phyloP scores from a whole-genome alignment of 2,797 vertebrate species.

The Sciaenops ocellatus region DNA sequence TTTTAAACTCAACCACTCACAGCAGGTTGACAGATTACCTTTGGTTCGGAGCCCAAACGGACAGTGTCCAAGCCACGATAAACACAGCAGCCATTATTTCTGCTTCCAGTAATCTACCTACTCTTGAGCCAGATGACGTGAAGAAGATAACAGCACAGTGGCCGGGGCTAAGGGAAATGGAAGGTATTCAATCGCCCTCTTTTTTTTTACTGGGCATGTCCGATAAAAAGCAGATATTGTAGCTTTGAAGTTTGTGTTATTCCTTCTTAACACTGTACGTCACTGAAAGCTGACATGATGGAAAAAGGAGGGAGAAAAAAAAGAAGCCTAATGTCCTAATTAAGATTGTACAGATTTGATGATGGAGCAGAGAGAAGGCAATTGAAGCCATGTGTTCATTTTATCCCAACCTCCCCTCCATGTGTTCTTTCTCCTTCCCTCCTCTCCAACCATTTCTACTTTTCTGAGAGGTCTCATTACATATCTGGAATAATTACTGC shows the following conservation, averaged over 20 bases:
- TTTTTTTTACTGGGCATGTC: constrained; percentile 47
- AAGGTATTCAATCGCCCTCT: constrained; percentile 55
- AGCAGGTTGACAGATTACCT: constrained; percentile 79
- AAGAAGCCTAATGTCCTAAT: constrained; percentile 79
- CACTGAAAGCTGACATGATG: constrained; percentile 78
- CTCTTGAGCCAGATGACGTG: constrained; percentile 75
- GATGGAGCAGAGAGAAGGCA: constrained; percentile 74
- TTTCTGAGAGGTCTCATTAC: constrained; percentile 26
- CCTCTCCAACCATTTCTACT: constrained; percentile 36
- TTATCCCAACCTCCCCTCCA: constrained; percentile 36
- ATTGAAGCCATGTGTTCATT: constrained; percentile 78
- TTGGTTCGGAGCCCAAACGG: constrained; percentile 77
- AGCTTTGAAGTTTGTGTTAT: constrained; percentile 70
- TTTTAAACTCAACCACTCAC: constrained; percentile 64
- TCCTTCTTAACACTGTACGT: constrained; percentile 63
- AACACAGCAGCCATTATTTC: constrained; percentile 81
- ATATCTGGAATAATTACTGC: constrained; percentile 32
- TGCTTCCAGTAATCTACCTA: constrained; percentile 82
- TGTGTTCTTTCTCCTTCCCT: constrained; percentile 29
- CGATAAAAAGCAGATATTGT: constrained; percentile 59
- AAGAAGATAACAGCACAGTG: constrained; percentile 73
- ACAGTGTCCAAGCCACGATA: constrained; percentile 78
- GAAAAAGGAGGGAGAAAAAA: constrained; percentile 68
- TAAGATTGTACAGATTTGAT: constrained; percentile 81
- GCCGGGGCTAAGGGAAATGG: constrained; percentile 55